Evolutionary conservation across 2,113 vertebrate genomes (phyloP).

Genomic region (Grammomys dolichurus): DNA sequence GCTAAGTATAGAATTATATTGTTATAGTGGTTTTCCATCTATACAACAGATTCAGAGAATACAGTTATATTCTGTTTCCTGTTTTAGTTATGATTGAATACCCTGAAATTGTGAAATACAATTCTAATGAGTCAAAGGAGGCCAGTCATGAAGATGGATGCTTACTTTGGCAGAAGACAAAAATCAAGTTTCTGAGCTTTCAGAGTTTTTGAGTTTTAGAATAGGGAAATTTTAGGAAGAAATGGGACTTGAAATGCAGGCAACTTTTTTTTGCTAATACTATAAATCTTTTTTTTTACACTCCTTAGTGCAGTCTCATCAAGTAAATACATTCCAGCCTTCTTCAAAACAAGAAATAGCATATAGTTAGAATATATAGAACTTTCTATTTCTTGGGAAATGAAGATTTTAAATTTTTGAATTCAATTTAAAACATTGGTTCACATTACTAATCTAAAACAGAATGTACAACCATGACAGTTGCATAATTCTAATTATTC

Average conservation of each 20-base stretch:
- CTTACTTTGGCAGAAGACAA: neutral
- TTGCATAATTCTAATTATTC: neutral
- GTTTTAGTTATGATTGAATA: constrained; percentile 30
- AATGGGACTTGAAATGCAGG: constrained; percentile 1
- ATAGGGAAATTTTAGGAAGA: constrained; percentile 9
- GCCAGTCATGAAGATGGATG: neutral
- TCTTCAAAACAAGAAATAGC: neutral
- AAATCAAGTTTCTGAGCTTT: constrained; percentile 22
- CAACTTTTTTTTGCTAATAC: neutral
- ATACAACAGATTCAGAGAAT: neutral
- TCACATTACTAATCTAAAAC: neutral
- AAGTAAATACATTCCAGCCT: neutral
- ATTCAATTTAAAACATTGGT: neutral
- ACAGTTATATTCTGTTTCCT: neutral
- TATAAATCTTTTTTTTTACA: neutral
- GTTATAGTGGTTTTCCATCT: neutral
- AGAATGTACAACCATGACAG: neutral
- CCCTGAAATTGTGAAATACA: neutral
- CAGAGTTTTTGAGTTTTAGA: neutral
- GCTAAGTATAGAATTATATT: neutral
- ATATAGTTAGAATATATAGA: neutral
- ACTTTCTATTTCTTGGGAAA: neutral
- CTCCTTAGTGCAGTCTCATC: neutral
- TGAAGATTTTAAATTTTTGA: neutral
- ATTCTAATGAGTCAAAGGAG: constrained; percentile 9